These are phyloP conservation scores for Bruchidius siliquastri DNA, from an alignment of 2,888 invertebrate species.

Conservation along the genomic window DNA sequence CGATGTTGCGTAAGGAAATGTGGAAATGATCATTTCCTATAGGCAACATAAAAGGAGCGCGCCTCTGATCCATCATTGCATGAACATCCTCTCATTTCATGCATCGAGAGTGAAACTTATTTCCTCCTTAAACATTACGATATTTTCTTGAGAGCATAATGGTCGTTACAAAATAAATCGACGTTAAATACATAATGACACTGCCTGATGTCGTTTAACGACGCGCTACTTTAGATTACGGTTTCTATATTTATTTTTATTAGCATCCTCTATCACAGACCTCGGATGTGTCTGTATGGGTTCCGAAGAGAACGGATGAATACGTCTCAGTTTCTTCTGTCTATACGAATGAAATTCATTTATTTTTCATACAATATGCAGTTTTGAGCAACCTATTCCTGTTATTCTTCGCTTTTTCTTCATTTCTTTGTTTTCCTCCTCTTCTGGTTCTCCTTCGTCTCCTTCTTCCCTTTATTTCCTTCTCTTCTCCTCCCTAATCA, in stretches of 20 bases:
- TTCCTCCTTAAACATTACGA: not conserved
- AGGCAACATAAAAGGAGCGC: not conserved
- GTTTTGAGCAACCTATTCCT: no score
- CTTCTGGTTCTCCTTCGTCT: no score
- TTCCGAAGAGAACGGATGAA: no score
- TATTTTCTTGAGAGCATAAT: not conserved
- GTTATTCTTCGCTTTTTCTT: no score
- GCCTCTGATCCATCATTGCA: not conserved
- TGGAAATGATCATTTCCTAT: no score
- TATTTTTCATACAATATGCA: no score
- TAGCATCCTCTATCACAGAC: not conserved
- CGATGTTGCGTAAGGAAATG: no score
- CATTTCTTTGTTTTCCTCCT: no score
- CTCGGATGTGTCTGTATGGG: not conserved
- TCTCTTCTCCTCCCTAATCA: no score
- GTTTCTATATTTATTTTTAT: not conserved
- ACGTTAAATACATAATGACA: not conserved
- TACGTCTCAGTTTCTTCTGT: no score
- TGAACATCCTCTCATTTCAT: not conserved
- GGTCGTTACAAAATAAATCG: not conserved
- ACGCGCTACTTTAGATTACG: not conserved
- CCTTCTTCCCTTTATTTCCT: no score
- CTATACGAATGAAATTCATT: no score
- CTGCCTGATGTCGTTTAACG: not conserved
- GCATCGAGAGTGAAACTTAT: not conserved